Evolutionary conservation across 2,888 invertebrate genomes (phyloP).

Genomic region (Podabrus alpinus): DNA sequence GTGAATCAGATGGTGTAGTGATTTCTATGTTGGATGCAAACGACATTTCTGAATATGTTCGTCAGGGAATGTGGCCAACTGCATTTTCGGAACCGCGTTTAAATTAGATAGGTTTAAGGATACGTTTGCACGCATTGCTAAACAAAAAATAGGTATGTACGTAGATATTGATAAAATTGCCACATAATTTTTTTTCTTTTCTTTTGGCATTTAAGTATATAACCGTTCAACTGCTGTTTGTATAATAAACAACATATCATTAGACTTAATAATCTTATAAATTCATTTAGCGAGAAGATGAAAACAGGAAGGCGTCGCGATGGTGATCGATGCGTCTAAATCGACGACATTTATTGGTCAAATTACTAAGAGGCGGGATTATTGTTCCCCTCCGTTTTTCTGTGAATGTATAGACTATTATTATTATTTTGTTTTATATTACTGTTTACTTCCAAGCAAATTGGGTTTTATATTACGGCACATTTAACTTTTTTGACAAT

Average conservation of each 20-base stretch:
- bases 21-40: neutral
- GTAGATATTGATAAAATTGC: neutral
- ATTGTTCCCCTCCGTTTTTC: conserved; percentile 34
- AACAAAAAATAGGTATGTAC: too few species aligned
- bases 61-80: neutral
- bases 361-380: conserved; percentile 28
- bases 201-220: neutral
- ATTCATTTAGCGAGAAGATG: conserved; percentile 16
- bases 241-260: conserved; percentile 3
- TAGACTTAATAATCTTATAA: conserved; percentile 11
- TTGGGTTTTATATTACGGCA: conserved; percentile 9
- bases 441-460: conserved; percentile 29
- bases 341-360: conserved; percentile 33
- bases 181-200: neutral
- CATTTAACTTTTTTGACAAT: neutral
- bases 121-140: too few species aligned
- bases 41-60: neutral
- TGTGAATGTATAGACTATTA: conserved; percentile 18
- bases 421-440: conserved; percentile 41
- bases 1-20: neutral
- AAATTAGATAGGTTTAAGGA: too few species aligned
- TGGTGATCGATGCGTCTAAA: conserved; percentile 35
- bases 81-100: neutral
- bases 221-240: neutral
- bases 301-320: conserved; percentile 33